phyloP scores from a whole-genome alignment of 2,888 invertebrate species.

The Ceraclea dissimilis region DNA sequence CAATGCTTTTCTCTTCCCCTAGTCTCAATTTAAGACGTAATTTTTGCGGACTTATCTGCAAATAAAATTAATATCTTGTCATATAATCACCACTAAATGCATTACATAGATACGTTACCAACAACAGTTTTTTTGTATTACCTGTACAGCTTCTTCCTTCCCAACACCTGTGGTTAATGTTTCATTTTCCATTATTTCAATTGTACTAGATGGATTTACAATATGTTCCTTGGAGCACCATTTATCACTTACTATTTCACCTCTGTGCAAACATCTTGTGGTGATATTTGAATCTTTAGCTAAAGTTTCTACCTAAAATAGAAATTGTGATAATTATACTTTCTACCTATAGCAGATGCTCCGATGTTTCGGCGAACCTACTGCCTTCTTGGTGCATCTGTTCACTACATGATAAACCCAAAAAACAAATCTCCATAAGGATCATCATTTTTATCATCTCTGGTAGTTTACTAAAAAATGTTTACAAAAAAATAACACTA shows the following conservation, averaged over 20 bases:
- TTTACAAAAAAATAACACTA: too few species aligned
- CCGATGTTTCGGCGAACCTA: too few species aligned
- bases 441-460: too few species aligned
- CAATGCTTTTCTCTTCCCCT: slow-evolving; percentile 36
- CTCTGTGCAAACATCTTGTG: background rate
- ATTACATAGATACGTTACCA: background rate
- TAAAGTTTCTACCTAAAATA: background rate
- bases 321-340: too few species aligned
- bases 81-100: background rate
- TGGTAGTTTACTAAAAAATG: too few species aligned
- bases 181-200: slow-evolving; percentile 25
- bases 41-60: slow-evolving; percentile 45
- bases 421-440: too few species aligned
- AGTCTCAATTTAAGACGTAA: slow-evolving; percentile 38
- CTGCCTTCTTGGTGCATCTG: too few species aligned
- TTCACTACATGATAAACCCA: too few species aligned
- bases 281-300: too few species aligned
- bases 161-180: slow-evolving; percentile 25
- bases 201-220: slow-evolving; percentile 27
- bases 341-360: too few species aligned
- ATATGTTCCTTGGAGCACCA: slow-evolving; percentile 25
- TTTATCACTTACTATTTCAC: background rate
- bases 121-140: slow-evolving; percentile 2
- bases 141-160: slow-evolving; percentile 26
- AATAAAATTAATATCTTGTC: background rate